Percentiles rank a stretch among this genome's conserved stretches.
phyloP scores from a whole-genome alignment of 2,888 invertebrate species.

The Formica aserva region DNA sequence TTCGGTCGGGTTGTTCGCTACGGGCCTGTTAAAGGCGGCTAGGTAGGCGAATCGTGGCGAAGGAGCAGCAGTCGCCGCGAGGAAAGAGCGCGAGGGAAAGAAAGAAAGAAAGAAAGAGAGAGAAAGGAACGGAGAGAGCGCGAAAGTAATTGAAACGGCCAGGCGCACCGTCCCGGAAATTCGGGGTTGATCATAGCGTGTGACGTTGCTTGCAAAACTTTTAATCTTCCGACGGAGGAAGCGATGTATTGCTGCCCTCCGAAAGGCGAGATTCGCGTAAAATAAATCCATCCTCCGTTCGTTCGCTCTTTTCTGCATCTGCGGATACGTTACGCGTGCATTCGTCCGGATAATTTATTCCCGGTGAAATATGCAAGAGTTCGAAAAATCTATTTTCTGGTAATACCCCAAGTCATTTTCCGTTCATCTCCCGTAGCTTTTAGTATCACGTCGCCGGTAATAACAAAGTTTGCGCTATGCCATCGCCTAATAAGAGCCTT shows the following conservation, averaged over 20 bases:
- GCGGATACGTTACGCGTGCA: constrained; percentile 17
- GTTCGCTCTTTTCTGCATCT: constrained; percentile 27
- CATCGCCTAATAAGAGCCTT: constrained; percentile 3
- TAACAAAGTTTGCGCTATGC: constrained; percentile 9
- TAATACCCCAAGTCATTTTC: constrained; percentile 42
- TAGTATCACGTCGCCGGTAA: background rate
- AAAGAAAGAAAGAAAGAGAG: background rate
- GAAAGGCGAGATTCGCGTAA: constrained; percentile 30
- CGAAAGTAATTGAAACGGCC: constrained; percentile 49
- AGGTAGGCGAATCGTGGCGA: constrained; percentile 47
- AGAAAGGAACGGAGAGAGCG: background rate
- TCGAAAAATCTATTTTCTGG: constrained; percentile 34
- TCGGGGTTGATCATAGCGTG: constrained; percentile 50
- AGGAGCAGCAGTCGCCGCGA: constrained; percentile 18
- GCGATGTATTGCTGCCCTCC: constrained; percentile 35
- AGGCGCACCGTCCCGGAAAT: constrained; percentile 44
- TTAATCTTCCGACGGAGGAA: constrained; percentile 45
- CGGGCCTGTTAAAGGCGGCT: constrained; percentile 45
- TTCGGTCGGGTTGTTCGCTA: constrained; percentile 45
- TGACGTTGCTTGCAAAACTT: constrained; percentile 39
- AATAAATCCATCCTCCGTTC: constrained; percentile 30
- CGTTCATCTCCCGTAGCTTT: constrained; percentile 14
- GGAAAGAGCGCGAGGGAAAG: constrained; percentile 1
- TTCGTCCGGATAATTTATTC: constrained; percentile 35
- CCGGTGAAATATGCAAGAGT: constrained; percentile 15